Conservation (phyloP, 2,797 vertebrate species). For the Etheostoma perlongum region DNA sequence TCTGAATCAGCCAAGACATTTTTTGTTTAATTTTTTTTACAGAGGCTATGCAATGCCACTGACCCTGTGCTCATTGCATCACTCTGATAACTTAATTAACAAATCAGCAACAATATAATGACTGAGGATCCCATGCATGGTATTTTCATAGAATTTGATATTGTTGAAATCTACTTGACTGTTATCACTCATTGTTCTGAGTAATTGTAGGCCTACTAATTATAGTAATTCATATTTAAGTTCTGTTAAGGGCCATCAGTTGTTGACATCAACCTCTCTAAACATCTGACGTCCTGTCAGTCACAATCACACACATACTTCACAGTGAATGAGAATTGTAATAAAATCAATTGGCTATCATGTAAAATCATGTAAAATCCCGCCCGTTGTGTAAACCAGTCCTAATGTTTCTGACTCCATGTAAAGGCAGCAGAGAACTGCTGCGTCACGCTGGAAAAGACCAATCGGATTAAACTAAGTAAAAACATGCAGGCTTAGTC, state of each 20-base stretch:
- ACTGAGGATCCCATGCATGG: no score
- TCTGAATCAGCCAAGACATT: slow-evolving; percentile 28
- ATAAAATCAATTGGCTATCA: no score
- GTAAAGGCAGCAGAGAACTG: slow-evolving; percentile 58
- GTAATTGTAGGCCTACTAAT: not conserved
- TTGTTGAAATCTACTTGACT: not conserved
- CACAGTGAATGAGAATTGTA: not conserved
- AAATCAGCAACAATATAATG: not conserved
- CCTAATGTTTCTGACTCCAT: slow-evolving; percentile 41
- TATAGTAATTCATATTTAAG: not conserved
- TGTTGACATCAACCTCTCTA: not conserved
- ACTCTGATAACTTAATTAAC: slow-evolving; percentile 12
- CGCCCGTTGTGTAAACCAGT: slow-evolving; percentile 18
- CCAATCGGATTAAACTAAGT: slow-evolving; percentile 84
- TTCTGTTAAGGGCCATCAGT: not conserved
- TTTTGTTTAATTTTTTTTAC: no score
- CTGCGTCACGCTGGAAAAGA: slow-evolving; percentile 75
- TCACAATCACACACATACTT: not conserved
- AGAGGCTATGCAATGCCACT: not conserved
- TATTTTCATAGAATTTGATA: not conserved
- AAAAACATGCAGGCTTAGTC: slow-evolving; percentile 60
- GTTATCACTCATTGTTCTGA: not conserved
- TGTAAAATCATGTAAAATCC: not conserved
- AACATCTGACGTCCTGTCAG: not conserved
- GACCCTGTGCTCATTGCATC: slow-evolving; percentile 3